Evolutionary conservation across 2,888 invertebrate species (phyloP).

Genomic region (Laspeyria flexula): DNA sequence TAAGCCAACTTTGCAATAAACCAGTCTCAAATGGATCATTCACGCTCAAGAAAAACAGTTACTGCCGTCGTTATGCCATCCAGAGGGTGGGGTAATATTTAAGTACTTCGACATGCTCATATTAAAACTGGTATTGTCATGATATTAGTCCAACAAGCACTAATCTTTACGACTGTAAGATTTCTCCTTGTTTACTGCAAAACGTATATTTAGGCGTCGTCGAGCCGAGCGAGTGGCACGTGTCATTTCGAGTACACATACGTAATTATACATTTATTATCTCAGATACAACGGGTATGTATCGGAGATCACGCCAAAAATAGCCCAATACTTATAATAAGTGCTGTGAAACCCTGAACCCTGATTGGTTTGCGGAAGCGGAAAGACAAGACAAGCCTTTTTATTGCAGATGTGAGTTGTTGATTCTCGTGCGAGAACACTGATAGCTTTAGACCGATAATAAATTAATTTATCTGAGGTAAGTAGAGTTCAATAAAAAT

Average conservation of each 20-base stretch:
- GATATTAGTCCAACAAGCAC: constrained; percentile 49
- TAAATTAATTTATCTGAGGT: neutral
- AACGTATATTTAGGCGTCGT: constrained; percentile 42
- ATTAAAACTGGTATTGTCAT: constrained; percentile 36
- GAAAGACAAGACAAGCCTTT: constrained; percentile 39
- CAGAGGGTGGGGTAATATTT: neutral
- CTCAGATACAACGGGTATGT: constrained; percentile 34
- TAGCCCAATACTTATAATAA: constrained; percentile 34
- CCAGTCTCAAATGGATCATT: constrained; percentile 15
- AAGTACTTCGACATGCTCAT: constrained; percentile 29
- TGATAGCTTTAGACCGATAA: neutral
- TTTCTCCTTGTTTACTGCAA: constrained; percentile 52
- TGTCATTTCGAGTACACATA: constrained; percentile 52
- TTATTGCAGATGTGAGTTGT: constrained; percentile 22
- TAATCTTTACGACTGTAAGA: constrained; percentile 60
- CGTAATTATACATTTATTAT: constrained; percentile 44
- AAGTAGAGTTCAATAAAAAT: neutral
- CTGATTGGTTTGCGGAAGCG: constrained; percentile 46
- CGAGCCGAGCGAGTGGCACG: constrained; percentile 48
- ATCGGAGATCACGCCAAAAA: constrained; percentile 47
- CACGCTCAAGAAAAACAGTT: constrained; percentile 2
- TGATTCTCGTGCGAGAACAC: constrained; percentile 22
- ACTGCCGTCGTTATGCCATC: neutral
- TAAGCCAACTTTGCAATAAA: constrained; percentile 4
- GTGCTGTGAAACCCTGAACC: constrained; percentile 48